phyloP scores from a whole-genome alignment of 2,888 invertebrate genomes.

The Liodrosophila aerea region DNA sequence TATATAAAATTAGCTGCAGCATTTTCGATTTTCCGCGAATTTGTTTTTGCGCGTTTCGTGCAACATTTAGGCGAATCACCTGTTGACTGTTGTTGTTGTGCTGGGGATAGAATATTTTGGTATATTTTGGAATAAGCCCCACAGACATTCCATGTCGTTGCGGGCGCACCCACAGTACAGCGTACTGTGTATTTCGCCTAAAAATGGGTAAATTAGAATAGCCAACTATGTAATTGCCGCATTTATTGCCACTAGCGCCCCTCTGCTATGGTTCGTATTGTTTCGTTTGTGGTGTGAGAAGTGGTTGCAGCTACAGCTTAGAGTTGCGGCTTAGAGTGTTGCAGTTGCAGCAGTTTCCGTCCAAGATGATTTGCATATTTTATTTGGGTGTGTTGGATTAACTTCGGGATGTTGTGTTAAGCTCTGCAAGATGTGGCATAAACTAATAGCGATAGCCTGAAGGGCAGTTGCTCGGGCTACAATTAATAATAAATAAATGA shows the following conservation, averaged over 20 bases:
- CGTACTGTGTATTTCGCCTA: constrained; percentile 32
- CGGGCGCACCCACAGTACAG: constrained; percentile 70
- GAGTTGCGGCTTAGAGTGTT: too few species aligned
- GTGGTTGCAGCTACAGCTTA: constrained; percentile 28
- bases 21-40: constrained; percentile 59
- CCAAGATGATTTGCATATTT: constrained; percentile 48
- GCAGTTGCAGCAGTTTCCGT: too few species aligned
- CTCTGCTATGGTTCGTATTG: constrained; percentile 28
- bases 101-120: constrained; percentile 24
- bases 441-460: too few species aligned
- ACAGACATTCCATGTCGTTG: constrained; percentile 46
- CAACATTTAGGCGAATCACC: constrained; percentile 74
- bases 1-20: constrained; percentile 26
- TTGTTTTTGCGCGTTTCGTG: constrained; percentile 73
- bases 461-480: too few species aligned
- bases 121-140: too few species aligned
- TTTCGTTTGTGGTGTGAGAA: constrained; percentile 43
- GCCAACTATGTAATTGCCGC: constrained; percentile 73
- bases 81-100: constrained; percentile 55
- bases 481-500: too few species aligned
- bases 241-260: constrained; percentile 55
- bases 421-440: constrained; percentile 2
- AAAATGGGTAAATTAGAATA: constrained; percentile 76
- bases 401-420: constrained; percentile 42
- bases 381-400: constrained; percentile 31